Evolutionary conservation across 2,888 invertebrate genomes (phyloP), one percentile per base, ranked within the genome.

Genomic region (Drosophila mettleri): DNA sequence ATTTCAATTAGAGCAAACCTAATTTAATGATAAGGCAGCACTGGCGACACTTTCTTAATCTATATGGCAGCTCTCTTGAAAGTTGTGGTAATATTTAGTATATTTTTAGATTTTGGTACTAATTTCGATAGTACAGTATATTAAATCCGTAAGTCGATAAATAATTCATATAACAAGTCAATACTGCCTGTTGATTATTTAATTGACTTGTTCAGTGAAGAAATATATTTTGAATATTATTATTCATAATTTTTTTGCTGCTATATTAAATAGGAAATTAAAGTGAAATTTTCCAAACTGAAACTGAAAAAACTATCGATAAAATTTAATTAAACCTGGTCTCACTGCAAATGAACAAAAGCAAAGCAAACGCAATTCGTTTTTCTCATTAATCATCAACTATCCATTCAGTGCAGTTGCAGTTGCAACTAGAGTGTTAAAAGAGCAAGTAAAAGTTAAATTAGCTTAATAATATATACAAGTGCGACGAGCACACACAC

Each of bases 381-480:
- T 51, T 61, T 61, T 43, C 36, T 55, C 74, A 74, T 76, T 74
- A 68, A 63, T 72, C 76, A 76, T 68, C 68, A 43, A 54, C 59
- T 63, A 64, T 57, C 72, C 68, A 39, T 52, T 54, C 53, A 31
- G 63, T 76, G 68, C 72, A 68, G 74, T 76, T 74, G 76, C 66
- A 53, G 18, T 58, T 65, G 58, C 63, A 68, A 66, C 65, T 69
- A 24, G 24, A 75, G 63, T 67, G 59, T 65, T 49, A 29, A 34
- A 58, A 70, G 9, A 45, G 33, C 63, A 48, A 55, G 34, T 45
- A 34, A 36, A 22, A 62, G 22, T 53, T 41, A 0, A 38, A 46
- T 14, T 46, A 54, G 10, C 18, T 34, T 43, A 45, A 27, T 38
- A 29, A 52, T 33, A 45, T 39, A 57, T 38, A 36, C 27, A 41